Percentiles rank a stretch among this genome's conserved stretches.
phyloP scores from a whole-genome alignment of 2,888 invertebrate species.

The Amphipoea oculea region DNA sequence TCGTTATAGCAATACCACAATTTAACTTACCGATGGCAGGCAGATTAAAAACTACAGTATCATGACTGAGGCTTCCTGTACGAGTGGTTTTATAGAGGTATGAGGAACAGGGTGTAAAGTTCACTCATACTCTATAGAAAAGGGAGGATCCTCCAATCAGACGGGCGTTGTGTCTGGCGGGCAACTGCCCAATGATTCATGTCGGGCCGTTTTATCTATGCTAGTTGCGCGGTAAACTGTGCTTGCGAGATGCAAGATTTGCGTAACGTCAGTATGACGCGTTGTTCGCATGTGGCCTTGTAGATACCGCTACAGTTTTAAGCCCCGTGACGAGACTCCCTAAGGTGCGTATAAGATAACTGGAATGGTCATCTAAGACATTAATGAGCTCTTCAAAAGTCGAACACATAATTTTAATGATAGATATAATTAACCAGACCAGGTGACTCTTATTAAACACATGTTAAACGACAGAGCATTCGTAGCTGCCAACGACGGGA shows the following conservation, averaged over 20 bases:
- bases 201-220: too few species aligned
- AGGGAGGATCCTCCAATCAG: too few species aligned
- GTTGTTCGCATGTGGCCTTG: too few species aligned
- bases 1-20: neutral
- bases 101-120: too few species aligned
- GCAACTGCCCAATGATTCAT: too few species aligned
- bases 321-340: neutral
- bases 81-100: neutral
- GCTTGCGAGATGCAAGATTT: too few species aligned
- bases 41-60: neutral
- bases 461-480: neutral
- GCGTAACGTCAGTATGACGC: too few species aligned
- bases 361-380: neutral
- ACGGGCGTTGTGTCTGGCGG: too few species aligned
- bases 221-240: too few species aligned
- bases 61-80: neutral
- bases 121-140: too few species aligned
- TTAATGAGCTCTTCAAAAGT: constrained; percentile 12
- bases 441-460: constrained; percentile 23
- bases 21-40: neutral
- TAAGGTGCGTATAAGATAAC: neutral
- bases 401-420: constrained; percentile 13
- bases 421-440: constrained; percentile 7
- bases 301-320: too few species aligned
- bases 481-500: neutral